Percentiles rank a stretch among this genome's conserved stretches.
Evolutionary conservation across 2,797 vertebrate species (phyloP).

Genomic region (Hydrocynus forskahlii): DNA sequence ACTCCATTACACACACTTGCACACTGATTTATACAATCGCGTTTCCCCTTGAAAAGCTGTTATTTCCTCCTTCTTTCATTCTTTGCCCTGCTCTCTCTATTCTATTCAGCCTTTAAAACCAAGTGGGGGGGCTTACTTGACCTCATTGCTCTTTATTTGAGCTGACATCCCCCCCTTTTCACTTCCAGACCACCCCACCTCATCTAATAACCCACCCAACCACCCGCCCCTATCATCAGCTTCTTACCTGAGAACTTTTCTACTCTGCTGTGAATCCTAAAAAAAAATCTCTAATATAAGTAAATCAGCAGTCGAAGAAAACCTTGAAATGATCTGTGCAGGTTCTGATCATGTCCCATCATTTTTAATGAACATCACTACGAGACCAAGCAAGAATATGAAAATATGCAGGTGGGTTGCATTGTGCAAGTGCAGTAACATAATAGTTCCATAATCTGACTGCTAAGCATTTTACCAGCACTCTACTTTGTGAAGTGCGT

Average conservation of each 20-base stretch:
- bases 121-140: slow-evolving; percentile 34
- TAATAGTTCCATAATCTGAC: not conserved
- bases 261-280: slow-evolving; percentile 27
- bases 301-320: not conserved
- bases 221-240: not conserved
- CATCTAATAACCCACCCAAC: not conserved
- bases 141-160: not conserved
- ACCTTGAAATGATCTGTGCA: not conserved
- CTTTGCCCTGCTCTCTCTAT: slow-evolving; percentile 11
- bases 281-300: no score
- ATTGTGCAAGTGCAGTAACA: not conserved
- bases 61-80: slow-evolving; percentile 21
- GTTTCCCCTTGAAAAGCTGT: slow-evolving; percentile 18
- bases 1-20: not conserved
- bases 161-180: not conserved
- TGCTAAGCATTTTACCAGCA: not conserved
- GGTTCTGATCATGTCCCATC: not conserved
- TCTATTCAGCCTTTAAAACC: slow-evolving; percentile 12
- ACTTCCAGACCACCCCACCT: not conserved
- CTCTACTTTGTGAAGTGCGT: slow-evolving; percentile 1
- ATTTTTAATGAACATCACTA: not conserved
- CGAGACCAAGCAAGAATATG: not conserved
- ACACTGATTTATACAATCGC: not conserved
- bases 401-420: not conserved
- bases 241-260: slow-evolving; percentile 53